Evolutionary conservation across 2,888 invertebrate genomes (phyloP), one percentile per base, ranked within the genome.

Genomic region (Scelioninae gen. 2): DNA sequence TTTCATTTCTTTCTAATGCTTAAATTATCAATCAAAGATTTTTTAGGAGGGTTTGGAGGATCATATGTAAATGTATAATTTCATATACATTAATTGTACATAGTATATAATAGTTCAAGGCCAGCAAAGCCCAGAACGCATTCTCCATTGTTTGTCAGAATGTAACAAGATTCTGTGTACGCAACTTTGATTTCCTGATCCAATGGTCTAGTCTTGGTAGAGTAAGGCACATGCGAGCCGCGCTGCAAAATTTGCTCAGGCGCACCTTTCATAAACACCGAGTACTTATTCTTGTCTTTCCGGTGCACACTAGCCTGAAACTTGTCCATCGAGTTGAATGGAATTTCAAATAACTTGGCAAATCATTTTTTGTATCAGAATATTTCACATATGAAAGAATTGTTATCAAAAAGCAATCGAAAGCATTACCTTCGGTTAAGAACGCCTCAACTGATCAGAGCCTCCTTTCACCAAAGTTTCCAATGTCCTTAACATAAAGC

Each of bases 241-340:
- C 90, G 89, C 79, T 92, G 92, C 25, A 92, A 78, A 55, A 93
- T 88, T 61, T 91, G 89, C 86, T 93, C 93, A 0, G 93, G 93
- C 22, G 93, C 93, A 16, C 93, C 93, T 87, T 93, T 94, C 92
- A 94, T 92, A 50, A 92, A 90, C 73, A 94, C 86, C 69, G 92
- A 86, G 82, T 91, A 84, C 2, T 88, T 53, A 31, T 50, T 87
- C 11, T 86, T 82, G 52, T 88, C 87, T 80, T 89, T 87, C 65
- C 87, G 88, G 81, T 93, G 93, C 78, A 93, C 90, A 10, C 92
- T 92, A 2, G 92, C 89, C 85, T 92, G 91, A 83, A 90, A 92
- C 83, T 92, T 92, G 82, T 91, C 91, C 50, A 89, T 90, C 2
- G 92, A 92, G 81, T 91, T 92, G 83, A 92, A 92, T 0, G 92